A percentile compares a stretch with the other conserved stretches of the same genome.
phyloP scores from a whole-genome alignment of 2,797 vertebrate species.

The Darevskia mixta region DNA sequence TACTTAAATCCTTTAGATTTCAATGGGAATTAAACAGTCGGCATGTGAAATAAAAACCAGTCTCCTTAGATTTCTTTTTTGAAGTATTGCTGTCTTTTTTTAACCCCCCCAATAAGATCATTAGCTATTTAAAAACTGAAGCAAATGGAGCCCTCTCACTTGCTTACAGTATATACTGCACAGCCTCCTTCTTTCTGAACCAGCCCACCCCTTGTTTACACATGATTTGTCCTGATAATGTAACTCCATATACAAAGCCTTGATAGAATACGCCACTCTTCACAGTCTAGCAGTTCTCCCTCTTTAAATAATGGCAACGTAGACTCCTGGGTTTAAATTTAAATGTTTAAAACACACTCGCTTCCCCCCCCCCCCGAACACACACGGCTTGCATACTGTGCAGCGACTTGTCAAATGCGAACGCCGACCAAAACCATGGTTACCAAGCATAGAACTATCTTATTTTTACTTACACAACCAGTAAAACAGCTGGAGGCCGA shows the following conservation, averaged over 20 bases:
- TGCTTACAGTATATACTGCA: background rate
- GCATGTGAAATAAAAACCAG: background rate
- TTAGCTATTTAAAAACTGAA: constrained; percentile 39
- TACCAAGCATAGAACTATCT: constrained; percentile 82
- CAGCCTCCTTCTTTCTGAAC: constrained; percentile 53
- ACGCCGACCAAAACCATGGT: constrained; percentile 80
- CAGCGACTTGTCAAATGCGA: constrained; percentile 84
- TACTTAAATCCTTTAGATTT: background rate
- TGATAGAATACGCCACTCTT: constrained; percentile 64
- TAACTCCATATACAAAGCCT: constrained; percentile 44
- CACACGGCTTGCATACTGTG: constrained; percentile 79
- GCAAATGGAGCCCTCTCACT: constrained; percentile 51
- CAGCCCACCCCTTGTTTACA: constrained; percentile 55
- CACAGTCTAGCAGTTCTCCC: constrained; percentile 71
- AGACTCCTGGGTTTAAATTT: constrained; percentile 74
- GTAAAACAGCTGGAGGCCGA: constrained; percentile 84
- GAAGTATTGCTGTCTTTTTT: background rate
- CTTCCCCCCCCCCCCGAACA: background rate
- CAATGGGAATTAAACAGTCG: background rate
- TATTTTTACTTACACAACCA: constrained; percentile 86
- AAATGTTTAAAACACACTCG: constrained; percentile 71
- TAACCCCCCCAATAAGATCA: background rate
- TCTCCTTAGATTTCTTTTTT: background rate
- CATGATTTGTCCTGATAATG: constrained; percentile 66
- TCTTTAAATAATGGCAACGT: constrained; percentile 74